These are phyloP conservation scores for Mylabris phalerata DNA, from an alignment of 1,140 invertebrate genomes.

Conservation along the genomic window DNA sequence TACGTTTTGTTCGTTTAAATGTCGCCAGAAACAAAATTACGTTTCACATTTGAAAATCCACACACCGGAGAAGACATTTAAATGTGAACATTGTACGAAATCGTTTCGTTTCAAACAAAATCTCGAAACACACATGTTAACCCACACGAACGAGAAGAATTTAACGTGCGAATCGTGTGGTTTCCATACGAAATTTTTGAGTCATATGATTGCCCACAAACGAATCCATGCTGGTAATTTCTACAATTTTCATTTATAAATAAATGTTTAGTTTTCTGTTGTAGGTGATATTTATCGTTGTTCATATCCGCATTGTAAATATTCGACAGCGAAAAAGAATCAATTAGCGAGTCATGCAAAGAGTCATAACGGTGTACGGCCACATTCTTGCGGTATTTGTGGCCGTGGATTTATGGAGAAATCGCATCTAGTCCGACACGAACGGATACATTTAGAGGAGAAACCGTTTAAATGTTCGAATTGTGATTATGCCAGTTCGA, in stretches of 20 bases:
- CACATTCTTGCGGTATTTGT: conserved; percentile 55
- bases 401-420: conserved; percentile 61
- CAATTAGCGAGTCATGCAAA: conserved; percentile 60
- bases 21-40: conserved; percentile 50
- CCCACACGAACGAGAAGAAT: conserved; percentile 50
- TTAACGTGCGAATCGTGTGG: conserved; percentile 56
- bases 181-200: conserved; percentile 61
- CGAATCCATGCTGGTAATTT: conserved; percentile 54
- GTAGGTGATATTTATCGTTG: conserved; percentile 47
- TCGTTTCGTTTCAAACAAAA: conserved; percentile 43
- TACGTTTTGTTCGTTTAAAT: conserved; percentile 47
- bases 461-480: conserved; percentile 54
- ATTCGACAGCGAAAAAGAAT: conserved; percentile 59
- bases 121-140: conserved; percentile 52
- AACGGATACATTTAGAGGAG: conserved; percentile 56
- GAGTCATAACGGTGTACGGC: conserved; percentile 55
- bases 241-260: not conserved
- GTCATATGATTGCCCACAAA: conserved; percentile 59
- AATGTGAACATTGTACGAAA: conserved; percentile 41
- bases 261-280: conserved; percentile 8
- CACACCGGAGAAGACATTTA: conserved; percentile 37
- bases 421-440: conserved; percentile 57
- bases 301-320: conserved; percentile 55
- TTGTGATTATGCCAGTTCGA: conserved; percentile 59
- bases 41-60: conserved; percentile 40